A percentile compares a stretch with the other conserved stretches of the same genome.
Conservation (phyloP, 2,888 invertebrate genomes). For the Synergus gifuensis region DNA sequence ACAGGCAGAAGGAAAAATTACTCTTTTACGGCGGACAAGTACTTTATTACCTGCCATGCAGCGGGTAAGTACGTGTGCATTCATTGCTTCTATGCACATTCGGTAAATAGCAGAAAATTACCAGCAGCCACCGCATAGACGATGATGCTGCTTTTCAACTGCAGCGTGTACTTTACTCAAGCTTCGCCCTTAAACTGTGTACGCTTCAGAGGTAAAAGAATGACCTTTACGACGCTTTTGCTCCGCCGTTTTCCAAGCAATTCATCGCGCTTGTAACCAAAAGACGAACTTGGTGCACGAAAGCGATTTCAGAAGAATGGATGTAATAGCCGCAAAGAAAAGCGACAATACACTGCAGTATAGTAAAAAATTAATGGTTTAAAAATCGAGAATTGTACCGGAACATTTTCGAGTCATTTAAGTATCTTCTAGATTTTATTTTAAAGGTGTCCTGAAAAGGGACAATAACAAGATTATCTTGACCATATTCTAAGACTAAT, state of each 20-base stretch:
- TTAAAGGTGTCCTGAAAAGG: no score
- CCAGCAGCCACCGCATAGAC: slow-evolving; percentile 51
- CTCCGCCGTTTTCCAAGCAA: slow-evolving; percentile 44
- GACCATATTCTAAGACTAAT: no score
- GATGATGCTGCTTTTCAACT: slow-evolving; percentile 50
- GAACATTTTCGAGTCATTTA: not conserved
- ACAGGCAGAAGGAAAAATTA: slow-evolving; percentile 64
- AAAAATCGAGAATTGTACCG: not conserved
- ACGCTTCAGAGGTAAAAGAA: slow-evolving; percentile 50
- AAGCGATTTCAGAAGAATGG: slow-evolving; percentile 28
- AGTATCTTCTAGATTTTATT: not conserved
- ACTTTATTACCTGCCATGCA: slow-evolving; percentile 63
- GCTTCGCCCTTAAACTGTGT: slow-evolving; percentile 52
- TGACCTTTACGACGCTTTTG: slow-evolving; percentile 58
- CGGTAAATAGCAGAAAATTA: slow-evolving; percentile 68
- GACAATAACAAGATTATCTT: no score
- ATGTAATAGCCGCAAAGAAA: slow-evolving; percentile 45
- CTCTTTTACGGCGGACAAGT: slow-evolving; percentile 60
- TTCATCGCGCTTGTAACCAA: slow-evolving; percentile 43
- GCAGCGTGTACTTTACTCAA: slow-evolving; percentile 51
- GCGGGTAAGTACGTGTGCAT: slow-evolving; percentile 58
- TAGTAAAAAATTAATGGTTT: slow-evolving; percentile 14
- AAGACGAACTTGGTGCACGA: slow-evolving; percentile 42
- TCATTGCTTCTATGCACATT: slow-evolving; percentile 61
- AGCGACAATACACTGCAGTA: slow-evolving; percentile 46